Conservation (phyloP, 2,888 invertebrate genomes). For the Candidula unifasciata region DNA sequence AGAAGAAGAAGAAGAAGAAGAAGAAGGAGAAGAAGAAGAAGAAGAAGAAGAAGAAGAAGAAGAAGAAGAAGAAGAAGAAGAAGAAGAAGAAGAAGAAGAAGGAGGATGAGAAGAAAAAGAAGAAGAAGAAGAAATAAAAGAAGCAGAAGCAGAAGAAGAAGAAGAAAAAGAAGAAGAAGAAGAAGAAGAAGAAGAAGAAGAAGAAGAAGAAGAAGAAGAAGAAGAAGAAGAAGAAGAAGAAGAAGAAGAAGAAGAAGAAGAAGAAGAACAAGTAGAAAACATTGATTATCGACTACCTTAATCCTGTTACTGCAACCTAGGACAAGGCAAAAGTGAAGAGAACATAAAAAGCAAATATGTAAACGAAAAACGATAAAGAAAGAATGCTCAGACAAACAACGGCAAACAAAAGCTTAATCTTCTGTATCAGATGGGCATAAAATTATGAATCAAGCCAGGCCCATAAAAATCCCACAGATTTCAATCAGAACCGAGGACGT, state of each 20-base stretch:
- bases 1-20: background rate
- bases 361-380: no score
- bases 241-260: slow-evolving; percentile 1
- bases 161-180: background rate
- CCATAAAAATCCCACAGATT: background rate
- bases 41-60: background rate
- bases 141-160: slow-evolving; percentile 39
- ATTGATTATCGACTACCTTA: no score
- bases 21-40: background rate
- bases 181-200: background rate
- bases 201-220: slow-evolving; percentile 19
- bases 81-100: background rate
- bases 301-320: no score
- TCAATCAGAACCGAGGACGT: no score
- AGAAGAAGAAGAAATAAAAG: slow-evolving; percentile 35
- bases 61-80: background rate
- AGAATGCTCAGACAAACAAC: no score
- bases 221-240: slow-evolving; percentile 36
- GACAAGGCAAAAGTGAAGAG: no score
- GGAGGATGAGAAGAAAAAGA: background rate
- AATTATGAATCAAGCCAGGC: no score
- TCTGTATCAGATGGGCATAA: no score
- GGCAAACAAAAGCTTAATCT: no score
- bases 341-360: no score
- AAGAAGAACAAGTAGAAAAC: background rate